These are phyloP conservation scores for Acrossocheilus wenchowensis DNA, from an alignment of 2,797 vertebrate species.

Conservation along the genomic window DNA sequence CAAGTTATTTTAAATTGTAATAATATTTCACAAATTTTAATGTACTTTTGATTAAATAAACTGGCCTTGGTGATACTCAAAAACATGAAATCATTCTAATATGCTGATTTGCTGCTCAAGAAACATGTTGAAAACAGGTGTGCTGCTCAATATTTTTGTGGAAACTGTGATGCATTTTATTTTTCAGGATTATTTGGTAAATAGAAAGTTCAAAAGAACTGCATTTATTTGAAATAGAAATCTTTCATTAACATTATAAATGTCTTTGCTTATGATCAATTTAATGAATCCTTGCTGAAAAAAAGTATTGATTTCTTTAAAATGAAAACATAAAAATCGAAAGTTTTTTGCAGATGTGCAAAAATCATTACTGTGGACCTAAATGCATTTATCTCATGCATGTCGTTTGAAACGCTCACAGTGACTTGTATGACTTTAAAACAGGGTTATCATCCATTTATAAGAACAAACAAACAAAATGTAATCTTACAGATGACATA, in stretches of 20 bases:
- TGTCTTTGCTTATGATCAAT: background rate
- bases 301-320: background rate
- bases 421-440: background rate
- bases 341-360: background rate
- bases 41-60: background rate
- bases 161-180: background rate
- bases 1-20: background rate
- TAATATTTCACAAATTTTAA: background rate
- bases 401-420: background rate
- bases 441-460: background rate
- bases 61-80: background rate
- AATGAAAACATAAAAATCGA: no score
- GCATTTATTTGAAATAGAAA: background rate
- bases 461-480: background rate
- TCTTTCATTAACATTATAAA: background rate
- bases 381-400: background rate
- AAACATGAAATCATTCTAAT: background rate
- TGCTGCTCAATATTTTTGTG: background rate
- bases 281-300: background rate
- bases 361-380: background rate
- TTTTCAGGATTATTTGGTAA: background rate
- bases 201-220: background rate
- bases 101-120: background rate
- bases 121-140: background rate
- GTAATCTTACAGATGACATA: constrained; percentile 6